Evolutionary conservation across 1,140 invertebrate genomes (phyloP).

Genomic region (Leucophenga varia): DNA sequence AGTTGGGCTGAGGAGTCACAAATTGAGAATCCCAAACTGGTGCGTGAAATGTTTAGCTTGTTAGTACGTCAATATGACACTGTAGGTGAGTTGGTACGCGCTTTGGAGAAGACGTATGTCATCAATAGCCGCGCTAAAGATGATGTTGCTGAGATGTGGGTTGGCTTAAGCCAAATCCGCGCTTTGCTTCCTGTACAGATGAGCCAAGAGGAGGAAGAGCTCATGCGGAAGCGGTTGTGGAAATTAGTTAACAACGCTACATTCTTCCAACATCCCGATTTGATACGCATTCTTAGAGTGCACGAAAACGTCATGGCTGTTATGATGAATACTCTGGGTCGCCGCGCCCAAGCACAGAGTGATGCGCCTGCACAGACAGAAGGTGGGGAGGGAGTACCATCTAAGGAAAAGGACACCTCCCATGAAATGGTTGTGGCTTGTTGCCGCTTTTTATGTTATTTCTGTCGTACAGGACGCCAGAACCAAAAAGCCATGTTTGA

Average conservation of each 20-base stretch:
- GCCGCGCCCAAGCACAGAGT: constrained; percentile 84
- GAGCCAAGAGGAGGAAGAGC: constrained; percentile 96
- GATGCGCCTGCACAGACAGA: constrained; percentile 69
- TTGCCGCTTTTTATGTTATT: constrained; percentile 98
- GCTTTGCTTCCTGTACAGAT: constrained; percentile 95
- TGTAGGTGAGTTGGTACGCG: constrained; percentile 90
- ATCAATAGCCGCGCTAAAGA: constrained; percentile 89
- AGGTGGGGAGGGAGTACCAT: constrained; percentile 60
- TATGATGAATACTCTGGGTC: constrained; percentile 98
- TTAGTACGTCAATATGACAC: constrained; percentile 96
- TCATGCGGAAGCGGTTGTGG: constrained; percentile 95
- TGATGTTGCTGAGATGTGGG: constrained; percentile 93
- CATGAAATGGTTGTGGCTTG: constrained; percentile 99
- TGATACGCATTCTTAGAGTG: constrained; percentile 93
- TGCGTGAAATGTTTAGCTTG: constrained; percentile 97
- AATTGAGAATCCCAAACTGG: constrained; percentile 91
- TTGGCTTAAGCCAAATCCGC: constrained; percentile 93
- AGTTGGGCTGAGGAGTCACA: constrained; percentile 93
- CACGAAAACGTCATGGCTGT: constrained; percentile 99
- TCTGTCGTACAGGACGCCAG: constrained; percentile 95
- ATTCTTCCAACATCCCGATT: constrained; percentile 99
- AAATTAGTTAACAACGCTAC: constrained; percentile 98
- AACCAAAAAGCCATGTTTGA: constrained; percentile 99
- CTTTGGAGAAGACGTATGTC: constrained; percentile 94
- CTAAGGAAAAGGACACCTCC: constrained; percentile 83